Percentiles rank a stretch among this genome's conserved stretches.
Conservation (phyloP, 2,113 vertebrate genomes). For the Oncorhynchus nerka region DNA sequence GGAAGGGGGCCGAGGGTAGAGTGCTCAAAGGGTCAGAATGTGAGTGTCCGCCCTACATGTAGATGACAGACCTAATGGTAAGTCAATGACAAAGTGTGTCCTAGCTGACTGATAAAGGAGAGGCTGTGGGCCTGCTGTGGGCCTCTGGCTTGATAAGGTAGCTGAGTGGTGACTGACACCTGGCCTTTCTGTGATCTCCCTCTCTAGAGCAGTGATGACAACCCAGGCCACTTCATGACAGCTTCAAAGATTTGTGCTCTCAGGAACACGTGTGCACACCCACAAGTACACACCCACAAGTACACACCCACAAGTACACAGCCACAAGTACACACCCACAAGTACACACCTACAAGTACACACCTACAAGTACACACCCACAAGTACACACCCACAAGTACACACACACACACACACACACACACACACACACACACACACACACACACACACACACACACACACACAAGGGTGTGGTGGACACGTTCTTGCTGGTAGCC, state of each 20-base stretch:
- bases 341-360: not conserved
- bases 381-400: not conserved
- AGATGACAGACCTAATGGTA: slow-evolving; percentile 32
- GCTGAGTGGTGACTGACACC: slow-evolving; percentile 46
- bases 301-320: not conserved
- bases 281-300: not conserved
- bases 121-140: not conserved
- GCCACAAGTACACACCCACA: not conserved
- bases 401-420: slow-evolving; percentile 14
- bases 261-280: slow-evolving; percentile 1
- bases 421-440: slow-evolving; percentile 17
- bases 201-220: slow-evolving; percentile 42
- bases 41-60: slow-evolving; percentile 13
- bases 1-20: not conserved
- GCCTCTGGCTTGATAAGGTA: slow-evolving; percentile 39
- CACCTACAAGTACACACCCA: too few relatives aligned
- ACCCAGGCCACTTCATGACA: slow-evolving; percentile 29
- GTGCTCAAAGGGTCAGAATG: not conserved
- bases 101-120: slow-evolving; percentile 36
- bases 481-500: slow-evolving; percentile 38
- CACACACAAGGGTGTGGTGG: slow-evolving; percentile 53
- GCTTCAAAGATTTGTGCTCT: slow-evolving; percentile 12
- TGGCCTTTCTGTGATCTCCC: slow-evolving; percentile 30
- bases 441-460: slow-evolving; percentile 1
- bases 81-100: slow-evolving; percentile 26